Evolutionary conservation across 2,797 vertebrate species (phyloP), one percentile per base, ranked within the genome.

Genomic region (Spinus pinus): DNA sequence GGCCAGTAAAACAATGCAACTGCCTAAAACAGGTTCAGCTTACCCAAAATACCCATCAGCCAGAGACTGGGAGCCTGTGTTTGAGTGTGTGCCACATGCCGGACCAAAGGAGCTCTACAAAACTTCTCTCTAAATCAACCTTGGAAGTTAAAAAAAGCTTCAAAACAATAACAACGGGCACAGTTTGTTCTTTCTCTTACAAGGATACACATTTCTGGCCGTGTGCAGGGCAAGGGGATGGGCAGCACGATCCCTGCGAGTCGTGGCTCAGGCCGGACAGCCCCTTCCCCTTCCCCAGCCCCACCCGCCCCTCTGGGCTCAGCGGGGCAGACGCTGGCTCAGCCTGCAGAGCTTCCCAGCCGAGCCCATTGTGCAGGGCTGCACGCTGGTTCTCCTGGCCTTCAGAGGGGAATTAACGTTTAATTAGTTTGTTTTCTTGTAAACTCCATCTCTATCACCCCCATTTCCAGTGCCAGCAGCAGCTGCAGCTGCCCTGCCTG

Each of bases 201-300:
- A 1, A 60, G 37, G 46, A 41, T 10, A 17, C 50, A 39, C n/a
- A 9, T 50, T 58, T 74, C 91, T 81, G 54, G 39, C 54, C 18
- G 69, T 1, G 35, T 0, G 0, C 24, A 58, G 54, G 46, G 61
- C 0, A 0, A 83, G 72, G 18, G 42, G 61, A 50, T 1, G 0
- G 1, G 47, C 42, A 89, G 33, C 41, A 51, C 10, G 6, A 37
- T 51, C 51, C 54, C 57, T 53, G 41, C 6, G 1, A n/a, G 69
- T 12, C 0, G 0, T 0, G 12, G 37, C 35, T 75, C 77, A 65
- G 0, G 27, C 51, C 3, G 0, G 15, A 12, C n/a, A 64, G 15
- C 31, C 42, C 53, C 44, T 64, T n/a, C 58, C 50, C 33, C 3
- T 37, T 37, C 37, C 12, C 37, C 12, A 0, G 4, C 10, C 58